Evolutionary conservation across 2,888 invertebrate genomes (phyloP).

Genomic region (Steinernema hermaphroditum): DNA sequence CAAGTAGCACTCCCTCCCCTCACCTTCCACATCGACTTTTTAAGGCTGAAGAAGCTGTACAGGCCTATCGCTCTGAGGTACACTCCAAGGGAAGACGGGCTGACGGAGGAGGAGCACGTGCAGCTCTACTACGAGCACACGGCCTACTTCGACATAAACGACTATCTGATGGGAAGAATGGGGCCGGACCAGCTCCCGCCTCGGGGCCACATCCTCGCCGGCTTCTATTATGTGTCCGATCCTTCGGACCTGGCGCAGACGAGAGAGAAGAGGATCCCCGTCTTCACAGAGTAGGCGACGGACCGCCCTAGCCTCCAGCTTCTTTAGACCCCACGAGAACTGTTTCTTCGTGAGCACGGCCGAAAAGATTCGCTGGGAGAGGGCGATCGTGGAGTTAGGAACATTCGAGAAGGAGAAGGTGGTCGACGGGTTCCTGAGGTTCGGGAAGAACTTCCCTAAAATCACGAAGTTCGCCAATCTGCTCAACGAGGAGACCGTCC

Average conservation of each 20-base stretch:
- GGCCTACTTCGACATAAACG: constrained; percentile 3
- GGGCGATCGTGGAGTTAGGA: background rate
- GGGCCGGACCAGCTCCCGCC: background rate
- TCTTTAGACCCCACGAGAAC: constrained; percentile 7
- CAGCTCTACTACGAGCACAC: constrained; percentile 5
- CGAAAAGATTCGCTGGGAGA: background rate
- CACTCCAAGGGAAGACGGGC: background rate
- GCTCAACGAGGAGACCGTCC: background rate
- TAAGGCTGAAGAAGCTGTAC: constrained; percentile 1
- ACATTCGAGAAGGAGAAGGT: background rate
- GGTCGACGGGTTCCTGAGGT: background rate
- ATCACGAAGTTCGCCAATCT: background rate
- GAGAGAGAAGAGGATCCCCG: background rate
- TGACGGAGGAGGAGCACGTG: background rate
- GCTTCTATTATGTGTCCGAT: no score
- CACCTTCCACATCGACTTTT: no score
- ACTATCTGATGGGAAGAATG: background rate
- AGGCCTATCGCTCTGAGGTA: background rate
- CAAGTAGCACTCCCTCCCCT: background rate
- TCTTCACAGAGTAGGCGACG: background rate
- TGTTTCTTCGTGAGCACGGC: background rate
- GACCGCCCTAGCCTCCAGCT: no score
- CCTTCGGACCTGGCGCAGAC: no score
- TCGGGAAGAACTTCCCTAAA: constrained; percentile 8
- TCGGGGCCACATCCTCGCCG: background rate